Evolutionary conservation across 2,113 vertebrate species (phyloP), one percentile per base, ranked within the genome.

Genomic region (Meles meles): DNA sequence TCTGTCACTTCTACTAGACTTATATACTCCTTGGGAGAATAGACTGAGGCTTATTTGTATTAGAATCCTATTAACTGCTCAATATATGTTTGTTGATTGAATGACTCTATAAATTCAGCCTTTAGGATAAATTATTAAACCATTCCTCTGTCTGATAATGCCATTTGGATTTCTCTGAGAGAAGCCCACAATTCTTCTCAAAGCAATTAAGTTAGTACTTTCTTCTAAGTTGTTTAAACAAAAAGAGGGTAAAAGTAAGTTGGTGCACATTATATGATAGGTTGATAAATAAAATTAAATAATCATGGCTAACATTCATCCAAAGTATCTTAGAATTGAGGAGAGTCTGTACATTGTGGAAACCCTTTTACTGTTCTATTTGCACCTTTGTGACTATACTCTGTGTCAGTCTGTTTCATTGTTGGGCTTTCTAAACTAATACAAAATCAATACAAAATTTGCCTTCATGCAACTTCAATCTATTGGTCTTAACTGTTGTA

Each of bases 141-240:
- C 8, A 31, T 86, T 86, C 18, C 37, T 93, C 12, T 65, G 27
- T 55, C 93, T 93, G 44, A 91, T 90, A 86, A 72, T 47, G 29
- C 81, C 81, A 92, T 67, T 55, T 93, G 18, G 21, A 86, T 61
- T 95, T 93, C 39, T 81, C 12, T 18, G 74, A 94, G n/a, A 97
- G 4, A 20, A 87, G 83, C 8, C 9, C 25, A 80, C 7, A 88
- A 20, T 49, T 81, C 59, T 63, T 47, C 29, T 96, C n/a, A 88
- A 82, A 95, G n/a, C 83, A 91, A 77, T 88, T 67, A 81, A n/a
- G 39, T 69, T 74, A 95, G 29, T 80, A 37, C 7, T 87, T 88
- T 93, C 25, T 88, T 90, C 37, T 93, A 63, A 59, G 25, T 96
- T 88, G 34, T 20, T 90, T 77, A 80, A 90, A 76, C 72, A 69